Conservation (phyloP, 2,888 invertebrate genomes). For the Mythimna ferrago region DNA sequence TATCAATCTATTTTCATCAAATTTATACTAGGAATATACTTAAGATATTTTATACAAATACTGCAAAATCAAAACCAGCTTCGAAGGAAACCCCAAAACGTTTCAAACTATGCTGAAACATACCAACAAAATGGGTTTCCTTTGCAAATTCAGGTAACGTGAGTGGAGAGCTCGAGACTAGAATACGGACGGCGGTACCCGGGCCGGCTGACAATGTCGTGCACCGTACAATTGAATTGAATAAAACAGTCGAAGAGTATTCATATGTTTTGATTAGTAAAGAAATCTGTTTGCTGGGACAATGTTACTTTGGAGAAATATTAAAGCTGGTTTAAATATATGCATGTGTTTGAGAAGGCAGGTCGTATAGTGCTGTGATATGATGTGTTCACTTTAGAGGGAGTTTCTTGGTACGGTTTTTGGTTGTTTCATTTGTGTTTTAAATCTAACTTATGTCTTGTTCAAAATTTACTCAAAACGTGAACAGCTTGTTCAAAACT, state of each 20-base stretch:
- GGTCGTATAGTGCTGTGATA: slow-evolving; percentile 39
- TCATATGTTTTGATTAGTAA: slow-evolving; percentile 69
- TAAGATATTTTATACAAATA: background rate
- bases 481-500: too few species aligned
- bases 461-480: background rate
- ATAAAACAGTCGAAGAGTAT: slow-evolving; percentile 73
- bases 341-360: slow-evolving; percentile 28
- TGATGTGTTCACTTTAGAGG: slow-evolving; percentile 23
- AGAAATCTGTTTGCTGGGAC: slow-evolving; percentile 58
- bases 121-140: slow-evolving; percentile 44
- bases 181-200: slow-evolving; percentile 66
- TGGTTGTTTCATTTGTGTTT: background rate
- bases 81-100: slow-evolving; percentile 20
- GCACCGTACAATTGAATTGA: slow-evolving; percentile 71
- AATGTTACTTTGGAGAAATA: slow-evolving; percentile 57
- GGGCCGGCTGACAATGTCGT: slow-evolving; percentile 65
- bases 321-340: slow-evolving; percentile 50
- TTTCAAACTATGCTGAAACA: slow-evolving; percentile 20
- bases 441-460: background rate
- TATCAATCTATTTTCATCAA: slow-evolving; percentile 2
- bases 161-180: slow-evolving; percentile 44
- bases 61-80: slow-evolving; percentile 14
- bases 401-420: background rate
- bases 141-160: slow-evolving; percentile 50
- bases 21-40: background rate